Percentiles rank a stretch among this genome's conserved stretches.
Evolutionary conservation across 2,888 invertebrate species (phyloP).

Genomic region (Resseliella maxima): DNA sequence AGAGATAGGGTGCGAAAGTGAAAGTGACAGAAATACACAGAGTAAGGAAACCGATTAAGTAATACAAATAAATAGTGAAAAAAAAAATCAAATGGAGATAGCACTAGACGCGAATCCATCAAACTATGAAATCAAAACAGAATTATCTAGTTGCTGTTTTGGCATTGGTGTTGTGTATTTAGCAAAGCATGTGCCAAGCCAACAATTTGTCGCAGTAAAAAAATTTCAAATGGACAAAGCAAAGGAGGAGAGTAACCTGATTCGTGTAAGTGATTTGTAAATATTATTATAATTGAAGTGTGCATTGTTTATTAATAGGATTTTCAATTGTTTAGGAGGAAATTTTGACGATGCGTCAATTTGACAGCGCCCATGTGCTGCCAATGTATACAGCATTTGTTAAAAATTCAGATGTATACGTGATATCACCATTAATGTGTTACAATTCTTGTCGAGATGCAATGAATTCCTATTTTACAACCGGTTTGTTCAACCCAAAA

Average conservation of each 20-base stretch:
- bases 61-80: too few species aligned
- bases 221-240: constrained; percentile 80
- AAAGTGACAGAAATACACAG: too few species aligned
- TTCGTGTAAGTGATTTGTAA: constrained; percentile 71
- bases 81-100: constrained; percentile 13
- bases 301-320: constrained; percentile 63
- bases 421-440: constrained; percentile 85
- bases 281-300: constrained; percentile 58
- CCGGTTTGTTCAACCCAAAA: constrained; percentile 62
- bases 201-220: constrained; percentile 78
- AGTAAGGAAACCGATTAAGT: too few species aligned
- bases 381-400: constrained; percentile 83
- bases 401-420: constrained; percentile 79
- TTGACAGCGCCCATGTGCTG: constrained; percentile 83
- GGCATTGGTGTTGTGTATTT: constrained; percentile 78
- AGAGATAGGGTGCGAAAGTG: too few species aligned
- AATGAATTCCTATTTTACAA: constrained; percentile 77
- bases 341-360: constrained; percentile 79
- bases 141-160: constrained; percentile 77
- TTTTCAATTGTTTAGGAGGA: constrained; percentile 72
- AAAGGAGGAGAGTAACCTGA: constrained; percentile 73
- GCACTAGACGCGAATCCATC: constrained; percentile 72
- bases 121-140: constrained; percentile 76
- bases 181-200: constrained; percentile 75
- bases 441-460: constrained; percentile 87